Percentiles rank a stretch among this genome's conserved stretches.
phyloP scores from a whole-genome alignment of 2,797 vertebrate genomes.

The Rhabdomys pumilio region DNA sequence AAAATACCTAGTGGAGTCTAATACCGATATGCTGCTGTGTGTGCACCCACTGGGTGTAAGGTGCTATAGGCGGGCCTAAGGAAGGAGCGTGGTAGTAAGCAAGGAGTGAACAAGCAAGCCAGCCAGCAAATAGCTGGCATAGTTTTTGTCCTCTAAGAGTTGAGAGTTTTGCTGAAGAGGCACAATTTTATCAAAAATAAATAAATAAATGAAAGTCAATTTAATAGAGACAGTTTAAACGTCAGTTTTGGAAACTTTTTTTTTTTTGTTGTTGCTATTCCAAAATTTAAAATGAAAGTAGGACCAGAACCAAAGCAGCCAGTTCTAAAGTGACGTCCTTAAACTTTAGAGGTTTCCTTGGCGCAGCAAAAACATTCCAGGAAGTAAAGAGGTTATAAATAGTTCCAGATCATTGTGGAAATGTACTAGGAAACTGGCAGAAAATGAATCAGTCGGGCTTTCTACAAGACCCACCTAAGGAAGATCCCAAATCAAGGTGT shows the following conservation, averaged over 20 bases:
- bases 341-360: slow-evolving; percentile 77
- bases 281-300: slow-evolving; percentile 27
- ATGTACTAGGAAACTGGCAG: slow-evolving; percentile 69
- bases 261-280: neutral
- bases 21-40: neutral
- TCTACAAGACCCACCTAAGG: slow-evolving; percentile 45
- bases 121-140: neutral
- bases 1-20: neutral
- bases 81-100: neutral
- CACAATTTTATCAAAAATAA: slow-evolving; percentile 52
- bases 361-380: slow-evolving; percentile 81
- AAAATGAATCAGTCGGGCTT: slow-evolving; percentile 61
- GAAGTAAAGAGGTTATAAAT: slow-evolving; percentile 81
- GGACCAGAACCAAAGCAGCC: slow-evolving; percentile 13
- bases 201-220: slow-evolving; percentile 41
- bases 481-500: slow-evolving; percentile 13
- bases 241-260: slow-evolving; percentile 40
- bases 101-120: neutral
- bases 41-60: neutral
- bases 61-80: neutral
- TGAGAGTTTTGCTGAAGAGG: slow-evolving; percentile 35
- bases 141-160: slow-evolving; percentile 34
- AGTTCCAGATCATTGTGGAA: slow-evolving; percentile 76
- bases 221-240: slow-evolving; percentile 66
- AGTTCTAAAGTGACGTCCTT: slow-evolving; percentile 66